phyloP scores from a whole-genome alignment of 2,113 vertebrate genomes.

The Mellivora capensis region DNA sequence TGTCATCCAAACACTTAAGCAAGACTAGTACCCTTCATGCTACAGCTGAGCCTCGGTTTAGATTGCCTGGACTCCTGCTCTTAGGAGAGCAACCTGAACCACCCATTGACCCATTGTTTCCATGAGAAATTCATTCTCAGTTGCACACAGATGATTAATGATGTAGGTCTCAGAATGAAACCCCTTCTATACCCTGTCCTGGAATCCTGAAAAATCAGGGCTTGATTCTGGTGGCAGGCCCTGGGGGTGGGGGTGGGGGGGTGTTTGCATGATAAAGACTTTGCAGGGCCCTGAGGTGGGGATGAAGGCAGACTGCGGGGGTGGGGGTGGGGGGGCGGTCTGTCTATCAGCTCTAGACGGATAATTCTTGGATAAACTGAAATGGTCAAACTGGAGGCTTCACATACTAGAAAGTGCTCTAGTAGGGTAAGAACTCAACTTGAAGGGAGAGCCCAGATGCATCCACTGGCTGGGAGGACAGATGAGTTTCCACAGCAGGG shows the following conservation, averaged over 20 bases:
- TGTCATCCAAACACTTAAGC: background rate
- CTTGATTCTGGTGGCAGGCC: background rate
- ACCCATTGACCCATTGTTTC: background rate
- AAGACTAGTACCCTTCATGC: background rate
- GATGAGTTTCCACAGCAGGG: background rate
- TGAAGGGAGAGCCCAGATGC: background rate
- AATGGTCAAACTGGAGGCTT: background rate
- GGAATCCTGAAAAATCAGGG: background rate
- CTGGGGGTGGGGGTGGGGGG: background rate
- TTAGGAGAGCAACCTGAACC: background rate
- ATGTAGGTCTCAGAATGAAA: background rate
- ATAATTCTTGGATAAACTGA: background rate
- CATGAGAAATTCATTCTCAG: background rate
- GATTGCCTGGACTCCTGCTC: background rate
- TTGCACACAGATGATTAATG: conserved; percentile 47
- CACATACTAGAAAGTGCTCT: background rate
- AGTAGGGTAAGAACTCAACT: background rate
- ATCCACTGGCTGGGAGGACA: background rate
- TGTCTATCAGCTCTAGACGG: background rate
- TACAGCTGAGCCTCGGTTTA: background rate
- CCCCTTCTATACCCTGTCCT: background rate
- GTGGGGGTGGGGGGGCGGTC: too few species aligned
- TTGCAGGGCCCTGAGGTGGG: background rate
- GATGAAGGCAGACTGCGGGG: background rate
- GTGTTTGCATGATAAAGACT: background rate